These are phyloP conservation scores for Drosophila tani DNA, from an alignment of 1,140 invertebrate genomes.

Conservation along the genomic window DNA sequence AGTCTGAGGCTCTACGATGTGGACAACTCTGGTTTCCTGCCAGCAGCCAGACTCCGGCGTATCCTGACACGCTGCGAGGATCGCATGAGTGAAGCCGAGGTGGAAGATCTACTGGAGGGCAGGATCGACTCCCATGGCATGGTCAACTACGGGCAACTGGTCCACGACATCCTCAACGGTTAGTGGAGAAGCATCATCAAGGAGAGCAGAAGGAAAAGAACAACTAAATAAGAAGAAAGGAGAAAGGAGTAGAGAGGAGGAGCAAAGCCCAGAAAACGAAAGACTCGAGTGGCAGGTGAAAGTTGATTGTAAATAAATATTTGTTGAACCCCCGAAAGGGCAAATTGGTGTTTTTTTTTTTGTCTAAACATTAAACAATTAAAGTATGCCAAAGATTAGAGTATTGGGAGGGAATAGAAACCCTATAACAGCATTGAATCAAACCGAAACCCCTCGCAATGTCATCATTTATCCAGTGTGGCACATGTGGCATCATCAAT, in stretches of 20 bases:
- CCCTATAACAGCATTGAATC: constrained; percentile 12
- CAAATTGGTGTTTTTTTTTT: neutral
- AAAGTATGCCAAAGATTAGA: neutral
- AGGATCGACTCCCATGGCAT: constrained; percentile 95
- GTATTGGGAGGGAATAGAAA: neutral
- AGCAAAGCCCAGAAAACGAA: neutral
- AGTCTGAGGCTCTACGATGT: constrained; percentile 93
- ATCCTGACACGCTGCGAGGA: constrained; percentile 97
- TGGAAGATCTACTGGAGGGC: constrained; percentile 97
- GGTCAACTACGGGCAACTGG: constrained; percentile 91
- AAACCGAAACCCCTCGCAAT: constrained; percentile 3
- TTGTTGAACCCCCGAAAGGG: constrained; percentile 1
- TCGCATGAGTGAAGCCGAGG: constrained; percentile 94
- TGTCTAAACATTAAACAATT: too few relatives aligned
- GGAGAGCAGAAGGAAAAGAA: neutral
- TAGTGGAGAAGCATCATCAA: neutral
- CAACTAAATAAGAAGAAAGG: too few relatives aligned
- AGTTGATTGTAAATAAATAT: constrained; percentile 33
- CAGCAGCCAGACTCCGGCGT: constrained; percentile 94
- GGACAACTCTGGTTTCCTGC: constrained; percentile 96
- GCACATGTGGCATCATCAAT: constrained; percentile 39
- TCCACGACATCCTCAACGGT: constrained; percentile 36
- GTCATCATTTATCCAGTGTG: constrained; percentile 30
- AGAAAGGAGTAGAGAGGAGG: neutral
- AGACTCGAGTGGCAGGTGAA: constrained; percentile 19